Evolutionary conservation across 2,113 vertebrate species (phyloP).

Genomic region (Setophaga kirtlandii): DNA sequence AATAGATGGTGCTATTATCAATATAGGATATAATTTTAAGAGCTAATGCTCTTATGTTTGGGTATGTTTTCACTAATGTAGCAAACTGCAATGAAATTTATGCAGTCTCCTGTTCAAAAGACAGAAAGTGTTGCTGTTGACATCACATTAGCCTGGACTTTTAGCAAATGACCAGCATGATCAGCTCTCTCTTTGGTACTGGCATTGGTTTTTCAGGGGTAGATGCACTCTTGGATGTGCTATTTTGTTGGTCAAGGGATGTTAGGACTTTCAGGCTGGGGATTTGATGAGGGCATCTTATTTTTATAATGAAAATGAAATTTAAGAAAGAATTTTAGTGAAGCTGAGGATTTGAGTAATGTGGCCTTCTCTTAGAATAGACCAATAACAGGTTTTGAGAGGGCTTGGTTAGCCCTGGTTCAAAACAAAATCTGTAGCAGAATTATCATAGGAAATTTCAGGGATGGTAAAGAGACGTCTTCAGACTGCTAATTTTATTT

Average conservation of each 20-base stretch:
- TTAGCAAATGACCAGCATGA: neutral
- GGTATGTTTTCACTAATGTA: neutral
- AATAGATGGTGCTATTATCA: conserved; percentile 27
- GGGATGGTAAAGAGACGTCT: neutral
- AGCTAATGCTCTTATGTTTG: neutral
- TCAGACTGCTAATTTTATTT: neutral
- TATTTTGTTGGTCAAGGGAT: neutral
- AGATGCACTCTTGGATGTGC: neutral
- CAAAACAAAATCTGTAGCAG: neutral
- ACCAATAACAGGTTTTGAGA: conserved; percentile 45
- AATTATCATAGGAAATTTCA: conserved; percentile 21
- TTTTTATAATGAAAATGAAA: conserved; percentile 62
- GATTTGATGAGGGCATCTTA: conserved; percentile 2
- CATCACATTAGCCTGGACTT: neutral
- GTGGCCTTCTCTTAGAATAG: conserved; percentile 68
- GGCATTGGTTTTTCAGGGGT: neutral
- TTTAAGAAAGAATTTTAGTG: conserved; percentile 65
- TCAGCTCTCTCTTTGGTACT: neutral
- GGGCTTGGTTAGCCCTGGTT: neutral
- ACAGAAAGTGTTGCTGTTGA: neutral
- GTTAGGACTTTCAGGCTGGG: neutral
- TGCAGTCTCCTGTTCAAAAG: neutral
- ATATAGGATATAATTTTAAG: neutral
- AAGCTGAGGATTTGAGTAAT: conserved; percentile 56
- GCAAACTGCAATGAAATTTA: neutral